These are phyloP conservation scores for Helicoverpa assulta DNA, from an alignment of 2,888 invertebrate genomes.

Conservation along the genomic window DNA sequence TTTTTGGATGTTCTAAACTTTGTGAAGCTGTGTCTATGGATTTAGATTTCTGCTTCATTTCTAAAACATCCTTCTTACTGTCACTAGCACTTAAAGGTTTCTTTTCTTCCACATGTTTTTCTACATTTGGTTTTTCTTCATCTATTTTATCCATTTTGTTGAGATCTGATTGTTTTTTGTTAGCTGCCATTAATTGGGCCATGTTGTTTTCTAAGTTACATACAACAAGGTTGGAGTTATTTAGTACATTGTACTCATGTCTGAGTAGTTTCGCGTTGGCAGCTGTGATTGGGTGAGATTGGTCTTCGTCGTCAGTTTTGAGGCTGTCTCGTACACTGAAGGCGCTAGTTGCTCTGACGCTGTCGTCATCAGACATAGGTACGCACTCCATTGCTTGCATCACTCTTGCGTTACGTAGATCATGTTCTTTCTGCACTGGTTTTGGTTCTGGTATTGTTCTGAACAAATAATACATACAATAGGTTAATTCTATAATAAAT, in stretches of 20 bases:
- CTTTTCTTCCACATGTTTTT: slow-evolving; percentile 64
- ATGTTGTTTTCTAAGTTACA: slow-evolving; percentile 88
- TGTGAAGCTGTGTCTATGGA: slow-evolving; percentile 84
- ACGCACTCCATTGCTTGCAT: slow-evolving; percentile 85
- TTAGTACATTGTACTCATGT: slow-evolving; percentile 87
- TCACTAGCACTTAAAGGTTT: slow-evolving; percentile 58
- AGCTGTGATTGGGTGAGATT: slow-evolving; percentile 84
- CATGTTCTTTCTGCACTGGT: slow-evolving; percentile 80
- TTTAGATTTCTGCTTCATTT: slow-evolving; percentile 78
- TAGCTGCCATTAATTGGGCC: slow-evolving; percentile 83
- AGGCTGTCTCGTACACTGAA: slow-evolving; percentile 87
- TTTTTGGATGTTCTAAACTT: slow-evolving; percentile 85
- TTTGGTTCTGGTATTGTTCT: slow-evolving; percentile 77
- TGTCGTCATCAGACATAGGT: slow-evolving; percentile 88
- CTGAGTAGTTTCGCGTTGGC: slow-evolving; percentile 85
- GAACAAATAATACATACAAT: slow-evolving; percentile 8
- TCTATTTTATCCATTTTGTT: slow-evolving; percentile 87
- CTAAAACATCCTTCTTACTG: slow-evolving; percentile 65
- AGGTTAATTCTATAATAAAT: too few species aligned
- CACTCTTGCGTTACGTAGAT: slow-evolving; percentile 79
- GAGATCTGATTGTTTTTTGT: slow-evolving; percentile 79
- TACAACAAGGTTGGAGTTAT: slow-evolving; percentile 87
- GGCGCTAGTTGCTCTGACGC: slow-evolving; percentile 87
- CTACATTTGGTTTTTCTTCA: slow-evolving; percentile 79
- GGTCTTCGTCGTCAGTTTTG: slow-evolving; percentile 88